A percentile compares a stretch with the other conserved stretches of the same genome.
phyloP scores from a whole-genome alignment of 2,797 vertebrate species.

The Oreochromis grahami region DNA sequence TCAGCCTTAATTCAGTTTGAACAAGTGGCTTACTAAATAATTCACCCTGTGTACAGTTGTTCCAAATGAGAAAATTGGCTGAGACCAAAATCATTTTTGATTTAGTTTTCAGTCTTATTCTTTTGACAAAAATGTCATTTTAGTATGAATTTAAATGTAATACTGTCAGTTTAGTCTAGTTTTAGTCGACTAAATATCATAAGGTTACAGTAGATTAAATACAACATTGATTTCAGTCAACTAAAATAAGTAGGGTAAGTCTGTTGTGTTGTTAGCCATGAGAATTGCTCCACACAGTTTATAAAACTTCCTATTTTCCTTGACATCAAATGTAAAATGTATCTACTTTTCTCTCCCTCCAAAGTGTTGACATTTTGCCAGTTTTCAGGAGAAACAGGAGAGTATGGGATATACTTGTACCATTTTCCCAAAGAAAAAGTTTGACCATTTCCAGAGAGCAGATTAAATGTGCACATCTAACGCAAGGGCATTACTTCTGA shows the following conservation, averaged over 20 bases:
- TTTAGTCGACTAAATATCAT: not conserved
- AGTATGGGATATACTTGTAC: not conserved
- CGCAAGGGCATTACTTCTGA: not conserved
- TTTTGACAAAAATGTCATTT: not conserved
- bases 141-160: not conserved
- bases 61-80: not conserved
- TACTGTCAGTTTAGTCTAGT: not conserved
- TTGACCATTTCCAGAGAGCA: not conserved
- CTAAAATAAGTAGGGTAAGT: no score
- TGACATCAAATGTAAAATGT: not conserved
- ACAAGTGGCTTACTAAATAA: not conserved
- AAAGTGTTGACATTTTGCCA: not conserved
- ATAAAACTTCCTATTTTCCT: not conserved
- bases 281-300: not conserved
- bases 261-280: not conserved
- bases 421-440: not conserved
- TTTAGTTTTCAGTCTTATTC: not conserved
- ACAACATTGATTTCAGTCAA: not conserved
- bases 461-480: not conserved
- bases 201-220: not conserved
- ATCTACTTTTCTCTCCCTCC: not conserved
- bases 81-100: not conserved
- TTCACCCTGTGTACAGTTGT: not conserved
- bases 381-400: not conserved
- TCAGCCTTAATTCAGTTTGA: not conserved